Conservation (phyloP, 2,797 vertebrate genomes). For the Melanitta fusca region DNA sequence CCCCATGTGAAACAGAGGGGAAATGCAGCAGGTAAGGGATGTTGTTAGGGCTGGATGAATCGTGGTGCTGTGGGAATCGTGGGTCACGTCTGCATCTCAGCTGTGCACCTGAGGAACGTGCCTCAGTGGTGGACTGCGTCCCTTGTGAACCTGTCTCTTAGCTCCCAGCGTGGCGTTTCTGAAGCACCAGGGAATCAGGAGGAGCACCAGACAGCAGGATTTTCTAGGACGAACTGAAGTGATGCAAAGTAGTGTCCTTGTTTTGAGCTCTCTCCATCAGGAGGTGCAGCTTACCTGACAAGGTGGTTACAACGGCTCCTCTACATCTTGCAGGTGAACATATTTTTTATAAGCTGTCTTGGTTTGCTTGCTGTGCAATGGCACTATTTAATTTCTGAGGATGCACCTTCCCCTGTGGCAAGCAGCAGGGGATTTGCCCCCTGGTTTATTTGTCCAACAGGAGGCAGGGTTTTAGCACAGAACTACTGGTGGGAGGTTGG, state of each 20-base stretch:
- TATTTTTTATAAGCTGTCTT: background rate
- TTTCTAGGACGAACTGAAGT: background rate
- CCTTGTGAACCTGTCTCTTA: background rate
- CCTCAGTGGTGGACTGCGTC: background rate
- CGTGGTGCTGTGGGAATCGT: rapidly evolving
- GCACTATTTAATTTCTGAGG: background rate
- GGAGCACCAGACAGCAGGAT: background rate
- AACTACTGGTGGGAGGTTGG: background rate
- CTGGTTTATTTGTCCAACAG: background rate
- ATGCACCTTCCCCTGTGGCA: no score
- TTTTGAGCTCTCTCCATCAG: background rate
- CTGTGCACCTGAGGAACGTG: background rate
- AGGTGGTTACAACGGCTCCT: background rate
- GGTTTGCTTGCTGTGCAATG: background rate
- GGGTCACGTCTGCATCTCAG: background rate
- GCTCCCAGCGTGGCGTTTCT: background rate
- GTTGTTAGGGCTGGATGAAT: background rate
- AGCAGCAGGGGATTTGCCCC: background rate
- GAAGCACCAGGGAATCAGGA: background rate
- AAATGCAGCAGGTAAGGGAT: background rate
- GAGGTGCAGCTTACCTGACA: background rate
- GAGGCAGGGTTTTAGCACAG: background rate
- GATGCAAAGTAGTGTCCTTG: background rate
- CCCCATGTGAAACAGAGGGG: background rate
- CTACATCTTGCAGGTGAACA: background rate